These are phyloP conservation scores for Danio kyathit DNA, from an alignment of 2,797 vertebrate genomes.

Conservation along the genomic window DNA sequence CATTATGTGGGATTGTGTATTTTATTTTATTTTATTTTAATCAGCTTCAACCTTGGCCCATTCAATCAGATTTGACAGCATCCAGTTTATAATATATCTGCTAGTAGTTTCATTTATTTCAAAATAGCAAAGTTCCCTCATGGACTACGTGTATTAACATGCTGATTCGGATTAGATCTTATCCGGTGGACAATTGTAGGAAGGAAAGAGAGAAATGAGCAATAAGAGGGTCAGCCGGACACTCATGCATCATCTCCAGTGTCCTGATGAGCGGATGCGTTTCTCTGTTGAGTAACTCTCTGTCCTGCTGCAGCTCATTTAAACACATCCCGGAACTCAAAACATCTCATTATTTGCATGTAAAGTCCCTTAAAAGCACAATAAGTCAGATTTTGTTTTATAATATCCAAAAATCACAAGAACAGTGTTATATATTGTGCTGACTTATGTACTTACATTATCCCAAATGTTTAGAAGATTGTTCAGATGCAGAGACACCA, in stretches of 20 bases:
- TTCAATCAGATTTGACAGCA: neutral
- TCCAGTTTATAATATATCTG: neutral
- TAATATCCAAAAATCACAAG: no score
- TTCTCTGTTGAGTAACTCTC: conserved; percentile 25
- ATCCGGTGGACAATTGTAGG: conserved; percentile 64
- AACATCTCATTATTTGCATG: neutral
- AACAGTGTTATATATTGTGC: no score
- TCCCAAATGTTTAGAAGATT: no score
- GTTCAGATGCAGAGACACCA: no score
- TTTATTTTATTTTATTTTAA: neutral
- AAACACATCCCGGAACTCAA: conserved; percentile 19
- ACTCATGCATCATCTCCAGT: conserved; percentile 42
- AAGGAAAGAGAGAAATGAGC: conserved; percentile 66
- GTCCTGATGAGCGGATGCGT: conserved; percentile 16
- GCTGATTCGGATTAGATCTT: conserved; percentile 13
- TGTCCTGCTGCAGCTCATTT: neutral
- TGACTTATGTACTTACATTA: no score
- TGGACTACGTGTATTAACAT: conserved; percentile 5
- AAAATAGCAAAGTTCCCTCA: neutral
- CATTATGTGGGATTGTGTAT: neutral
- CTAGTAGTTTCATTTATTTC: neutral
- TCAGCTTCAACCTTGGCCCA: neutral
- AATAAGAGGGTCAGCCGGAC: conserved; percentile 69
- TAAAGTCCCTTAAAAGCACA: no score
- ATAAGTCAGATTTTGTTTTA: no score